phyloP scores from a whole-genome alignment of 2,797 vertebrate genomes.

The Coregonus sp. region DNA sequence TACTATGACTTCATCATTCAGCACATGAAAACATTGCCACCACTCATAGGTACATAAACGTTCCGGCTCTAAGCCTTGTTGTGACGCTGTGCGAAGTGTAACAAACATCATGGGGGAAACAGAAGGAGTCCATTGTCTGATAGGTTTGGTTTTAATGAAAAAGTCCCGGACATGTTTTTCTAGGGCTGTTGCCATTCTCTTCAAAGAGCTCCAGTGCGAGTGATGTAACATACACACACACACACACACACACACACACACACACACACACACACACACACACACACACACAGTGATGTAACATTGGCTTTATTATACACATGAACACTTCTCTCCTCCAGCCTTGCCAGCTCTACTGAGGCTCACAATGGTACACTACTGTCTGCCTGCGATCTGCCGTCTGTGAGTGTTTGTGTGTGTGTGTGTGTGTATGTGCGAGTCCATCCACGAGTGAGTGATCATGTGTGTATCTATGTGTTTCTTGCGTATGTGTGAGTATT shows the following conservation, averaged over 20 bases:
- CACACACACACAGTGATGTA: too few species aligned
- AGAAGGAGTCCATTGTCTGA: neutral
- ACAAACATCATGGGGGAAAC: neutral
- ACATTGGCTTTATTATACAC: too few species aligned
- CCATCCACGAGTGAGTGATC: neutral
- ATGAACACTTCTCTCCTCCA: too few species aligned
- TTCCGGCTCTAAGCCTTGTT: neutral
- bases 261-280: too few species aligned
- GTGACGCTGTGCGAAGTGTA: neutral
- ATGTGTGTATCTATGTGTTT: constrained; percentile 4
- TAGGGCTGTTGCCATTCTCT: too few species aligned
- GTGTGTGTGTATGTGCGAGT: constrained; percentile 14
- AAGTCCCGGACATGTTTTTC: too few species aligned
- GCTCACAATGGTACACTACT: neutral
- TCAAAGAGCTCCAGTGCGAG: too few species aligned
- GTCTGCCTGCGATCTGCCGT: neutral
- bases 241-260: too few species aligned
- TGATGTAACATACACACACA: neutral
- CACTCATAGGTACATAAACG: neutral
- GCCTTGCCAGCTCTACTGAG: neutral
- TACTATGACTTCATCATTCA: neutral
- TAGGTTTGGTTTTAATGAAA: too few species aligned
- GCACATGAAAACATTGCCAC: neutral
- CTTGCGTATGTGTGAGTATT: neutral
- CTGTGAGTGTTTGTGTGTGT: neutral